These are phyloP conservation scores for Staurois parvus DNA, from an alignment of 2,797 vertebrate species.

Conservation along the genomic window DNA sequence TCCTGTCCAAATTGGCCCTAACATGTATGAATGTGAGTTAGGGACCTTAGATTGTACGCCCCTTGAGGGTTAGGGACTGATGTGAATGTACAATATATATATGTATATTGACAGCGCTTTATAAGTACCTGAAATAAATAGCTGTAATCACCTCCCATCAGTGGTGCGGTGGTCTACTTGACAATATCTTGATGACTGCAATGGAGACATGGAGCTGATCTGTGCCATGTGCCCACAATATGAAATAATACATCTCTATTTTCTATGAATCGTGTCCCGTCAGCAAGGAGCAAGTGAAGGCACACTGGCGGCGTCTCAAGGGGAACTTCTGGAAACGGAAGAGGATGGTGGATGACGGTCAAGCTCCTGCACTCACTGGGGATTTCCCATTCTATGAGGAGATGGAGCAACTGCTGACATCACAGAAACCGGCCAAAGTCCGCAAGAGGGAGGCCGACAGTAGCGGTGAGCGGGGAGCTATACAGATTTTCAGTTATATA, in stretches of 20 bases:
- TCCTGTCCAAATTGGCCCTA: too few relatives aligned
- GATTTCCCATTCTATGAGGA: slow-evolving; percentile 49
- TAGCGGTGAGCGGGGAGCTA: not conserved
- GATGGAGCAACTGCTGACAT: slow-evolving; percentile 21
- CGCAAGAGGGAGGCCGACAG: slow-evolving; percentile 27
- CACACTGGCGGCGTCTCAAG: slow-evolving; percentile 26
- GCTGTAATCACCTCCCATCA: too few relatives aligned
- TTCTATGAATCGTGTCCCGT: not conserved
- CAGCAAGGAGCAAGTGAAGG: slow-evolving; percentile 1
- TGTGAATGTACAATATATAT: too few relatives aligned
- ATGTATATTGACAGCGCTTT: too few relatives aligned
- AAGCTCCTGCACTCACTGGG: not conserved
- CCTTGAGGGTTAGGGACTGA: too few relatives aligned
- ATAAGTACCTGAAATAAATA: too few relatives aligned
- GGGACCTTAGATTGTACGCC: too few relatives aligned
- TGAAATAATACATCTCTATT: not conserved
- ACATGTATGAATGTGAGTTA: too few relatives aligned
- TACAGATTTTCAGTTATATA: too few relatives aligned
- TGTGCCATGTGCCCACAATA: not conserved
- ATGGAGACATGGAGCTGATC: not conserved
- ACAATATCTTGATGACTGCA: not conserved
- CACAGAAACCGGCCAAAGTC: not conserved
- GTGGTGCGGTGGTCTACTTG: too few relatives aligned
- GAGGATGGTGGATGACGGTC: not conserved
- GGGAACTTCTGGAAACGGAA: slow-evolving; percentile 6